Evolutionary conservation across 2,797 vertebrate species (phyloP).

Genomic region (Siniperca scherzeri): DNA sequence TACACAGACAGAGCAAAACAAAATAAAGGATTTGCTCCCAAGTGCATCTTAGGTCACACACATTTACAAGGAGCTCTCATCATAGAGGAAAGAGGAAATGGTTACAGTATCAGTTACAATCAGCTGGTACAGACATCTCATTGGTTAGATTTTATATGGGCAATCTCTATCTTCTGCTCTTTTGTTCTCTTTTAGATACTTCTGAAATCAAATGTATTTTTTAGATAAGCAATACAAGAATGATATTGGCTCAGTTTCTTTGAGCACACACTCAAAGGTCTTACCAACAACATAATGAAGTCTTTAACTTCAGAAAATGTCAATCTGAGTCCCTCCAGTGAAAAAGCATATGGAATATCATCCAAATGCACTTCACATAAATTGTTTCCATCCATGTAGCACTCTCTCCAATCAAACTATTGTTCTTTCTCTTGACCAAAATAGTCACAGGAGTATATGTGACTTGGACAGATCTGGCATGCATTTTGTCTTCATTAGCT

Average conservation of each 20-base stretch:
- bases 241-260: slow-evolving; percentile 39
- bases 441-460: slow-evolving; percentile 40
- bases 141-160: background rate
- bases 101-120: slow-evolving; percentile 1
- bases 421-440: slow-evolving; percentile 57
- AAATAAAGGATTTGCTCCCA: background rate
- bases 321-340: slow-evolving; percentile 43
- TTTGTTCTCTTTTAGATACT: slow-evolving; percentile 16
- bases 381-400: slow-evolving; percentile 39
- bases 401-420: slow-evolving; percentile 54
- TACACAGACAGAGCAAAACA: slow-evolving; percentile 6
- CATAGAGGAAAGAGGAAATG: background rate
- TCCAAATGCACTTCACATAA: slow-evolving; percentile 54
- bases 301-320: slow-evolving; percentile 50
- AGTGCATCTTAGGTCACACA: slow-evolving; percentile 16
- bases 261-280: slow-evolving; percentile 48
- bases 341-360: slow-evolving; percentile 57
- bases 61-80: background rate
- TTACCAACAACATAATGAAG: slow-evolving; percentile 56
- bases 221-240: slow-evolving; percentile 39
- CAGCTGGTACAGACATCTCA: background rate
- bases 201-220: slow-evolving; percentile 37
- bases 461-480: slow-evolving; percentile 67
- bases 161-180: slow-evolving; percentile 21
- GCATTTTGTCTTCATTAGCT: slow-evolving; percentile 80